Base-by-base conservation (phyloP, 2,797 vertebrate genomes). In the Clamator glandarius region DNA sequence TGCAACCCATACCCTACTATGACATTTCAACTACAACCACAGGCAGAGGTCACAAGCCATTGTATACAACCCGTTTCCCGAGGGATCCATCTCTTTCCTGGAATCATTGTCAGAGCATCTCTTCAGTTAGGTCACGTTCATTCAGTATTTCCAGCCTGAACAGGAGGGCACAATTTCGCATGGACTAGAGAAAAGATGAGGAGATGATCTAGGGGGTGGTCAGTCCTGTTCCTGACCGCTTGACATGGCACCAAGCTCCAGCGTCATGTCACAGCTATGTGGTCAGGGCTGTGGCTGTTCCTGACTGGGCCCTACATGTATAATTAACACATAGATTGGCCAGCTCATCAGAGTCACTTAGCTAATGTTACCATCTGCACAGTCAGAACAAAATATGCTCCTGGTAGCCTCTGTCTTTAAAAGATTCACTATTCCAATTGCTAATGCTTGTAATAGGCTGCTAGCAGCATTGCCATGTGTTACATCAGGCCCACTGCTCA, bases 71-170 rank as follows among this genome's bases (percentile, higher is more conserved):
- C 76, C 75, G 62, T 79, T 92, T 94, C 91, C 95, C 85, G 58
- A 55, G 95, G 87, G 91, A 95, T 51, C 36, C 7, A 11, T 50
- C 64, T 81, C 39, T 54, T 95, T 96, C 95, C 94, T 91, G 95
- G 95, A 96, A 96, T 90, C 76, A 67, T 7, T 77, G 91, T 87
- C 94, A 92, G 68, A 91, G 41, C 64, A 87, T 44, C 76, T 44
- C 76, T 39, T 83, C 0, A 15, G 54, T 85, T 68, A 93, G 94
- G 91, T 89, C 87, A 95, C 6, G 3, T 46, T 69, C 57, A 66
- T 86, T 93, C 91, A 78, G 33, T 4, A 92, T 3, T 62, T 41
- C 46, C 87, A 91, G 73, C 13, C 54, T 29, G 36, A 85, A 80
- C 7, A 80, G 50, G 50, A 94, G 33, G 80, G 36, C 84, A 87